Evolutionary conservation across 2,113 vertebrate species (phyloP), one percentile per base, ranked within the genome.

Genomic region (Dasyurus viverrinus): DNA sequence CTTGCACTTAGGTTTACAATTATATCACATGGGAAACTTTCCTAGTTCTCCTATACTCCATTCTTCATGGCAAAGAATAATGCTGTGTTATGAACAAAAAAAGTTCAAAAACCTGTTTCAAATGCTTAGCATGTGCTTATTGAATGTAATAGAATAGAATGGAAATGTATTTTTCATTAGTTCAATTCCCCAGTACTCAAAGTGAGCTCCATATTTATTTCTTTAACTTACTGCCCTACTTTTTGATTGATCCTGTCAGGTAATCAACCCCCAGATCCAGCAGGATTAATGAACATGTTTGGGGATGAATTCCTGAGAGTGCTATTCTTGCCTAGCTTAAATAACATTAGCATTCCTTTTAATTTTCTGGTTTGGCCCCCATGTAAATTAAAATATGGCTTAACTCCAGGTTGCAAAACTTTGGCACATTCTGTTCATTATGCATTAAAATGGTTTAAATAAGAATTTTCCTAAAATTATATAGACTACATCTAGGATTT

Each of bases 281-380:
- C 23, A 97, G 97, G 95, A 96, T 91, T 24, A 95, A 95, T 97
- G 52, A 94, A 94, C 22, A 2, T 50, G 9, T 60, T 94, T 91
- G 91, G 54, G 84, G 93, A 94, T 54, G 92, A 97, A 91, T 96
- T 98, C 96, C 95, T 97, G 57, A 97, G 94, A 97, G 95, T 96
- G 89, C 93, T 91, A 8, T 95, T 97, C 94, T 92, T 95, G 93
- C 92, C 93, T 6, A 54, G 89, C 92, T 95, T 96, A 95, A 95
- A 96, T 94, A 95, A 92, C 76, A 91, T 91, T 97, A 57, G 90
- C n/a, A 0, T 96, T 95, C 68, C 97, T 93, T 95, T 97, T 96
- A 98, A 98, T 97, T 97, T 97, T 97, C 98, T 92, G 93, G 97
- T 96, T 93, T 96, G 60, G 94, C 76, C 92, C 89, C 94, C 90